These are phyloP conservation scores for Coranthus polyacanthus DNA, from an alignment of 2,797 vertebrate genomes.

Conservation along the genomic window DNA sequence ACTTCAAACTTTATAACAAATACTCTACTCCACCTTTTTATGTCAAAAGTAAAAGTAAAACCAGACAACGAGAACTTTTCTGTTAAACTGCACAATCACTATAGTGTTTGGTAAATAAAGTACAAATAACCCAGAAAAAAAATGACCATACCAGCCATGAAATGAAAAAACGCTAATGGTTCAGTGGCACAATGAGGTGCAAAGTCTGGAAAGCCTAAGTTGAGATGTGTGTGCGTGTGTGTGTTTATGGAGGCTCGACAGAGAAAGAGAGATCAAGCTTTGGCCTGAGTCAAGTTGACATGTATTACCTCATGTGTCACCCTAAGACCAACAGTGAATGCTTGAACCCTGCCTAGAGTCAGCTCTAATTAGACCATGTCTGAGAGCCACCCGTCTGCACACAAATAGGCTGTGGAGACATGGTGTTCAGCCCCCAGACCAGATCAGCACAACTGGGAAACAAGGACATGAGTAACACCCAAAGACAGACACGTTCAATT, in stretches of 20 bases:
- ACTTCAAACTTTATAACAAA: too few relatives aligned
- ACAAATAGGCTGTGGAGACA: constrained; percentile 58
- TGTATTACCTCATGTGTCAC: constrained; percentile 76
- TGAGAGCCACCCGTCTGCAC: constrained; percentile 65
- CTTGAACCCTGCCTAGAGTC: constrained; percentile 71
- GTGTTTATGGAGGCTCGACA: constrained; percentile 30
- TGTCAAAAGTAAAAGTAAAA: too few relatives aligned
- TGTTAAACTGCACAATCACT: too few relatives aligned
- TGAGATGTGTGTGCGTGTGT: constrained; percentile 19
- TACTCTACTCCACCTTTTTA: too few relatives aligned
- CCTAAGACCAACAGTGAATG: constrained; percentile 67
- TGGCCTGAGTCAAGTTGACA: constrained; percentile 69
- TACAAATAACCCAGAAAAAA: constrained; percentile 12
- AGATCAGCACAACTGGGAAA: constrained; percentile 24
- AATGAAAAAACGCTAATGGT: constrained; percentile 21
- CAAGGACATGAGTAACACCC: background rate
- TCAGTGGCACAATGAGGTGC: constrained; percentile 28
- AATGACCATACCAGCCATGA: constrained; percentile 17
- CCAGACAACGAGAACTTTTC: too few relatives aligned
- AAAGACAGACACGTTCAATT: background rate
- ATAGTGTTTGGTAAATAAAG: too few relatives aligned
- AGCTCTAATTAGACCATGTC: constrained; percentile 69
- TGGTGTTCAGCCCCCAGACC: constrained; percentile 28
- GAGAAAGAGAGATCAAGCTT: constrained; percentile 71
- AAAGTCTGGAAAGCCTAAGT: constrained; percentile 34